Evolutionary conservation across 2,888 invertebrate species (phyloP).

Genomic region (Deladenus siricidicola): DNA sequence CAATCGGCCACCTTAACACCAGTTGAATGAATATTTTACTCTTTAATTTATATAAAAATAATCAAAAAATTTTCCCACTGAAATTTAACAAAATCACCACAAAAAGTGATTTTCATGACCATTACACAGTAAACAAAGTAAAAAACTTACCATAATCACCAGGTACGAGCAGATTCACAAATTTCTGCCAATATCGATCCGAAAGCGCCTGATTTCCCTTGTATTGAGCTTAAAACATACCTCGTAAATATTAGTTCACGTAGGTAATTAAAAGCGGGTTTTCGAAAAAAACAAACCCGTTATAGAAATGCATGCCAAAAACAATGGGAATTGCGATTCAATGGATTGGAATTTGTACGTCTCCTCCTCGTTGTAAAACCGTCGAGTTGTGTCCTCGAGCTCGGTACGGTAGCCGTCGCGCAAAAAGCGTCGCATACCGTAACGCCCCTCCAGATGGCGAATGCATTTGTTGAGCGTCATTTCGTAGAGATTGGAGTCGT

Average conservation of each 20-base stretch:
- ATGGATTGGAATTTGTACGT: conserved; percentile 84
- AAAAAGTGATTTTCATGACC: too few relatives aligned
- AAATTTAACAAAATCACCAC: too few relatives aligned
- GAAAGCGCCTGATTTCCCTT: conserved; percentile 72
- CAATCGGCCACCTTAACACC: conserved; percentile 34
- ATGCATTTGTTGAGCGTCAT: conserved; percentile 71
- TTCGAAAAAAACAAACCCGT: conserved; percentile 63
- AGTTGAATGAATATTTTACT: too few relatives aligned
- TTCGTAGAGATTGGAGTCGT: conserved; percentile 79
- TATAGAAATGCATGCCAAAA: conserved; percentile 88
- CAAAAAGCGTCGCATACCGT: conserved; percentile 81
- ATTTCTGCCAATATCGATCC: conserved; percentile 77
- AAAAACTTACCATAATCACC: conserved; percentile 62
- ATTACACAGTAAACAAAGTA: too few relatives aligned
- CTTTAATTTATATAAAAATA: conserved; percentile 1
- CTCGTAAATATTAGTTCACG: background rate
- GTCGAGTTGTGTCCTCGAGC: conserved; percentile 70
- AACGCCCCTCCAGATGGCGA: conserved; percentile 67
- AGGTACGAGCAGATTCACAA: conserved; percentile 72
- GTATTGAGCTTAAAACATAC: conserved; percentile 54
- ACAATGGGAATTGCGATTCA: conserved; percentile 96
- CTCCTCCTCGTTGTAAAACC: conserved; percentile 81
- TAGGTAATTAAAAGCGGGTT: background rate
- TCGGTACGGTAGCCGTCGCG: conserved; percentile 81
- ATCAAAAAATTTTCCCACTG: conserved; percentile 2